phyloP scores from a whole-genome alignment of 2,797 vertebrate species.

The Steatocranus sp. region DNA sequence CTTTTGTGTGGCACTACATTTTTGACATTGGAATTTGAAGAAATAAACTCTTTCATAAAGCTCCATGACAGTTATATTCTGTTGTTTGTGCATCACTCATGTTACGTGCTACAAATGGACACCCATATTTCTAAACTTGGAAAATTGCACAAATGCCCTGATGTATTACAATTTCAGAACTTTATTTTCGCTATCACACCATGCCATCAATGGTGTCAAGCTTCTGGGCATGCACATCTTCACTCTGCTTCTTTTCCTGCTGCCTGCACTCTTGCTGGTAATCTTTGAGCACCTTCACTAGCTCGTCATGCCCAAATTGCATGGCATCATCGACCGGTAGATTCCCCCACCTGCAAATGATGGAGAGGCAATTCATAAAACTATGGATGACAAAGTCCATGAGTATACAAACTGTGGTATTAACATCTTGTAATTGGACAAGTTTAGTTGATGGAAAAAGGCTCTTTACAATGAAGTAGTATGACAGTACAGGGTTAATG shows the following conservation, averaged over 20 bases:
- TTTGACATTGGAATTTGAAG: background rate
- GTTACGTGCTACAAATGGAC: background rate
- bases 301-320: conserved; percentile 77
- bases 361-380: background rate
- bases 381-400: background rate
- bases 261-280: conserved; percentile 73
- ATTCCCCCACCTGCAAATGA: conserved; percentile 81
- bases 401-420: background rate
- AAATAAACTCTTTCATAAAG: background rate
- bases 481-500: background rate
- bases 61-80: background rate
- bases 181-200: conserved; percentile 31
- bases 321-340: conserved; percentile 80
- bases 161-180: background rate
- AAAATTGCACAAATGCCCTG: background rate
- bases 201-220: conserved; percentile 59
- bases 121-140: background rate
- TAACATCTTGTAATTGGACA: background rate
- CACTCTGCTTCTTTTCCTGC: conserved; percentile 25
- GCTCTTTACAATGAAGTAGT: background rate
- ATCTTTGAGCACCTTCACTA: conserved; percentile 77
- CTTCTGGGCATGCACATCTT: conserved; percentile 49
- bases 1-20: background rate
- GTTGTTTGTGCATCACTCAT: background rate
- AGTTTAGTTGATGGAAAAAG: background rate